phyloP scores from a whole-genome alignment of 1,140 invertebrate genomes.

The Drosophila ficusphila region DNA sequence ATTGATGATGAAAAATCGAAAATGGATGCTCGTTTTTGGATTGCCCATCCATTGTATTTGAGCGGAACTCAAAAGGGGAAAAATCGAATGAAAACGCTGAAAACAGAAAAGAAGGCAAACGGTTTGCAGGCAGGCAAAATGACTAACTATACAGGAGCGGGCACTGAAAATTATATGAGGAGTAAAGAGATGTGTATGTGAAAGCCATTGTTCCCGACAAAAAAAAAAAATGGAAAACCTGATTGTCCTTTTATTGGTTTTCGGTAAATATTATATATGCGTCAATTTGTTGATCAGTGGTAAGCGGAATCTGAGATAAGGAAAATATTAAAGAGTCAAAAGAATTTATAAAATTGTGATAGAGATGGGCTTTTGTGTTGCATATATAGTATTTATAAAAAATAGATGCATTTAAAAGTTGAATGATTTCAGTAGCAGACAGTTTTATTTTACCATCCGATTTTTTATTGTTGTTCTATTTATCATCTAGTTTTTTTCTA shows the following conservation, averaged over 20 bases:
- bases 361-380: too few relatives aligned
- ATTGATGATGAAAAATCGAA: conserved; percentile 61
- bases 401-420: too few relatives aligned
- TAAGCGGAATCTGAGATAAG: background rate
- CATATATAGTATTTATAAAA: too few relatives aligned
- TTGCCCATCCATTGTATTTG: conserved; percentile 49
- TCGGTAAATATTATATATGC: conserved; percentile 1
- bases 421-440: too few relatives aligned
- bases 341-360: background rate
- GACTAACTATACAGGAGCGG: conserved; percentile 10
- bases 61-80: conserved; percentile 4
- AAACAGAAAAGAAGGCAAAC: conserved; percentile 26
- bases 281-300: conserved; percentile 1
- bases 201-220: conserved; percentile 44
- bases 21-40: conserved; percentile 59
- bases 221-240: background rate
- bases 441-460: too few relatives aligned
- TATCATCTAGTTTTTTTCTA: too few relatives aligned
- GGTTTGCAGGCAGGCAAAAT: conserved; percentile 8
- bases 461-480: too few relatives aligned
- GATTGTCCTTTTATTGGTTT: conserved; percentile 10
- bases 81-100: conserved; percentile 21
- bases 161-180: conserved; percentile 43
- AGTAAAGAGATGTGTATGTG: conserved; percentile 3
- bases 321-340: conserved; percentile 3